Percentiles rank a stretch among this genome's conserved stretches.
phyloP scores from a whole-genome alignment of 2,888 invertebrate genomes.

The Pristionchus arcanus region DNA sequence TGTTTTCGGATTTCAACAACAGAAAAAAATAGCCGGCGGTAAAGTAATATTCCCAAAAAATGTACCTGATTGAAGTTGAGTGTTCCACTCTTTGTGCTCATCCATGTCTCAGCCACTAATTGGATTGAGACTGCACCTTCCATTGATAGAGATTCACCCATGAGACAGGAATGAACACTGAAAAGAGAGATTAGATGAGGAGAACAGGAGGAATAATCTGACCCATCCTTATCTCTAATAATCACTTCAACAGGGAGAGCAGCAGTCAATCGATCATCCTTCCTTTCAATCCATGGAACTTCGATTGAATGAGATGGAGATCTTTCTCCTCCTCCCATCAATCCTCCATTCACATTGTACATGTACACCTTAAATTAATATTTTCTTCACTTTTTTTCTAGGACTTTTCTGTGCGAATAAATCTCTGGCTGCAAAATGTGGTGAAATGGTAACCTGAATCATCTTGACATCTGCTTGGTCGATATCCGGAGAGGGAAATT shows the following conservation, averaged over 20 bases:
- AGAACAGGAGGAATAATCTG: neutral
- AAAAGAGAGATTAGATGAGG: neutral
- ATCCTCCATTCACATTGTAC: neutral
- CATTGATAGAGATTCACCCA: neutral
- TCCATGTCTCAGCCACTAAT: neutral
- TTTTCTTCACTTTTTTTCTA: neutral
- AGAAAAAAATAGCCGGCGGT: neutral
- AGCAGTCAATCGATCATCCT: neutral
- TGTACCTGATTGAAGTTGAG: conserved; percentile 27
- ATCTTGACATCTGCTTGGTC: neutral
- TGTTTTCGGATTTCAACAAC: neutral
- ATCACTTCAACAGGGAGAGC: conserved; percentile 11
- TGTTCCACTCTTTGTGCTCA: conserved; percentile 8
- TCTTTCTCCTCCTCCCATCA: conserved; percentile 26
- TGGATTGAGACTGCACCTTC: neutral
- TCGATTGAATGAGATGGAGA: neutral
- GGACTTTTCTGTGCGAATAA: neutral
- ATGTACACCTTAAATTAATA: neutral
- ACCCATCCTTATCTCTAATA: neutral
- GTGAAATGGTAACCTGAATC: neutral
- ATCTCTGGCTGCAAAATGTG: neutral
- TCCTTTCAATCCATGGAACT: conserved; percentile 19
- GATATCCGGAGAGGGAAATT: neutral
- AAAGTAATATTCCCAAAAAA: neutral
- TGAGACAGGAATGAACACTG: neutral